phyloP scores from a whole-genome alignment of 2,888 invertebrate species.

The Sussaba pulchella region DNA sequence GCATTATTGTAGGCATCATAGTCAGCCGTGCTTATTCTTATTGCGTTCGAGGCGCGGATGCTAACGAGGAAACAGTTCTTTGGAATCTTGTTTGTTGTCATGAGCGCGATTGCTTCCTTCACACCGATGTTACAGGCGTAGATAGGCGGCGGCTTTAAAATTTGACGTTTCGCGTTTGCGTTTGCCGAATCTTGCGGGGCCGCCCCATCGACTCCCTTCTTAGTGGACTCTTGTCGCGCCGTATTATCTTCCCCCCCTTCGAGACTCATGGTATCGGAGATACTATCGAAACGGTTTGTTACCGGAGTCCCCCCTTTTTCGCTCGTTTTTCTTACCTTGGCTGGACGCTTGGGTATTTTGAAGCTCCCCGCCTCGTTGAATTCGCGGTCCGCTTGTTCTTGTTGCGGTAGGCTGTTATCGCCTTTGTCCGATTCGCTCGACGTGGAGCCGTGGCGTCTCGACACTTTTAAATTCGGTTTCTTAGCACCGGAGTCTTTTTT shows the following conservation, averaged over 20 bases:
- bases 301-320: not conserved
- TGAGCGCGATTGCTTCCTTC: not conserved
- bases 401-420: not conserved
- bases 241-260: not conserved
- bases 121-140: not conserved
- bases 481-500: no score
- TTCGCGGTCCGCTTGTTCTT: not conserved
- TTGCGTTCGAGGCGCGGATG: not conserved
- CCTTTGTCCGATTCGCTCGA: no score
- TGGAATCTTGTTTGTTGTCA: not conserved
- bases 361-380: not conserved
- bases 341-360: not conserved
- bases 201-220: not conserved
- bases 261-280: not conserved
- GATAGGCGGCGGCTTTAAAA: not conserved
- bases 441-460: no score
- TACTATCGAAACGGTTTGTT: not conserved
- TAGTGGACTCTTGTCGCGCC: no score
- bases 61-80: not conserved
- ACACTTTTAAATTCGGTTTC: no score
- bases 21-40: not conserved
- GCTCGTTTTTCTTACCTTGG: no score
- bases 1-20: no score
- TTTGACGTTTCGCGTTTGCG: not conserved
- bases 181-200: not conserved